Conservation (phyloP, 2,888 invertebrate genomes). For the Brachyptera putata region DNA sequence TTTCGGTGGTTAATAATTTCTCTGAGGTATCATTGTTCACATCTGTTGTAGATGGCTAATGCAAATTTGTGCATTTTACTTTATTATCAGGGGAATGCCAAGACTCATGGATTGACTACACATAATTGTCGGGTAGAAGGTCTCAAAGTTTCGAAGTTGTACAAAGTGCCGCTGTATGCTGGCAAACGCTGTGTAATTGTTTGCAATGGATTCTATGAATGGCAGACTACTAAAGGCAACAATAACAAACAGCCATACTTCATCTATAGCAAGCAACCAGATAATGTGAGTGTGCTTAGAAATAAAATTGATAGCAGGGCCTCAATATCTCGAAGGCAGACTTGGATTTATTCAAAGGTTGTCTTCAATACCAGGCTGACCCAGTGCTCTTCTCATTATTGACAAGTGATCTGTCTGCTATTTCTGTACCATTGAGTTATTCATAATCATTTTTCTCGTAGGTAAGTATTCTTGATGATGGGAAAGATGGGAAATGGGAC, state of each 20-base stretch:
- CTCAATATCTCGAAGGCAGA: too few relatives aligned
- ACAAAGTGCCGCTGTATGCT: conserved; percentile 58
- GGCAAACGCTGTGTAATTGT: conserved; percentile 74
- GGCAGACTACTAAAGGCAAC: conserved; percentile 61
- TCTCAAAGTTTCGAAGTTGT: conserved; percentile 64
- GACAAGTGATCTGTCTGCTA: too few relatives aligned
- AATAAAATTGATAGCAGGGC: too few relatives aligned
- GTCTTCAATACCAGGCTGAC: too few relatives aligned
- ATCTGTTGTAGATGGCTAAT: too few relatives aligned
- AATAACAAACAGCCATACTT: conserved; percentile 66
- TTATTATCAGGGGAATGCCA: conserved; percentile 53
- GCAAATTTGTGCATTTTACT: too few relatives aligned
- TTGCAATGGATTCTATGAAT: conserved; percentile 79
- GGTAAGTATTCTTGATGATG: background rate
- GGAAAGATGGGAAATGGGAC: too few relatives aligned
- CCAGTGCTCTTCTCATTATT: too few relatives aligned
- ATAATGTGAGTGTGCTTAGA: conserved; percentile 45
- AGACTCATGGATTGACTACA: conserved; percentile 62
- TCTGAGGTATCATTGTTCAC: too few relatives aligned
- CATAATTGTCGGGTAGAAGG: conserved; percentile 76
- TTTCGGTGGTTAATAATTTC: too few relatives aligned
- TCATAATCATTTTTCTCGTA: background rate
- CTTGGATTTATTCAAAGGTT: too few relatives aligned
- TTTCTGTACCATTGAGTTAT: too few relatives aligned
- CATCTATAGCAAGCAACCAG: conserved; percentile 60